A percentile compares a stretch with the other conserved stretches of the same genome.
These are phyloP conservation scores for Scleropages formosus DNA, from an alignment of 2,797 vertebrate species.

Conservation along the genomic window DNA sequence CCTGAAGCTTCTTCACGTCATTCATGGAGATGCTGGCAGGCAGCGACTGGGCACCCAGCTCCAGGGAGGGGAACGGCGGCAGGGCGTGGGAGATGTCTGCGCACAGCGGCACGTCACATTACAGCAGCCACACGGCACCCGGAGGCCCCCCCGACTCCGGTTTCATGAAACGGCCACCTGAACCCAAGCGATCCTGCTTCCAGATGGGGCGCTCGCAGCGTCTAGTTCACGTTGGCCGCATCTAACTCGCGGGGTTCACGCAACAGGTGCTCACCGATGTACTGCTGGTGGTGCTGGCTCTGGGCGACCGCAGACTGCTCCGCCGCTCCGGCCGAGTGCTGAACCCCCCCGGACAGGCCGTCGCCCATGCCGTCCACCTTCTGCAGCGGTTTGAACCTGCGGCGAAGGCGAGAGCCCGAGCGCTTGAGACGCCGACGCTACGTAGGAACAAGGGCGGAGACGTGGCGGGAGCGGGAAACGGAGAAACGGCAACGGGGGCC, in stretches of 20 bases:
- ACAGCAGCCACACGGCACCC: too few relatives aligned
- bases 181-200: too few relatives aligned
- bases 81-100: slow-evolving; percentile 83
- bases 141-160: too few relatives aligned
- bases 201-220: too few relatives aligned
- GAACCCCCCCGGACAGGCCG: slow-evolving; percentile 71
- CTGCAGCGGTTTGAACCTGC: slow-evolving; percentile 84
- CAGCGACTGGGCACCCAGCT: slow-evolving; percentile 72
- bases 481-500: not conserved
- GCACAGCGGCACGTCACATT: slow-evolving; percentile 24
- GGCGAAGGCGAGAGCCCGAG: not conserved
- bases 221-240: too few relatives aligned
- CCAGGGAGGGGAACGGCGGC: slow-evolving; percentile 84
- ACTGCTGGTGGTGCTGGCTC: slow-evolving; percentile 96
- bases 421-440: not conserved
- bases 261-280: slow-evolving; percentile 78
- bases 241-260: too few relatives aligned
- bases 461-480: not conserved
- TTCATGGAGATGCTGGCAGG: slow-evolving; percentile 80
- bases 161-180: too few relatives aligned
- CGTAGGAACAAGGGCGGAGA: not conserved
- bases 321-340: slow-evolving; percentile 73
- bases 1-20: slow-evolving; percentile 87
- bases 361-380: slow-evolving; percentile 87
- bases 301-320: slow-evolving; percentile 90